These are phyloP conservation scores for Hypsibius dujardini DNA, from an alignment of 1,140 invertebrate genomes.

Conservation along the genomic window DNA sequence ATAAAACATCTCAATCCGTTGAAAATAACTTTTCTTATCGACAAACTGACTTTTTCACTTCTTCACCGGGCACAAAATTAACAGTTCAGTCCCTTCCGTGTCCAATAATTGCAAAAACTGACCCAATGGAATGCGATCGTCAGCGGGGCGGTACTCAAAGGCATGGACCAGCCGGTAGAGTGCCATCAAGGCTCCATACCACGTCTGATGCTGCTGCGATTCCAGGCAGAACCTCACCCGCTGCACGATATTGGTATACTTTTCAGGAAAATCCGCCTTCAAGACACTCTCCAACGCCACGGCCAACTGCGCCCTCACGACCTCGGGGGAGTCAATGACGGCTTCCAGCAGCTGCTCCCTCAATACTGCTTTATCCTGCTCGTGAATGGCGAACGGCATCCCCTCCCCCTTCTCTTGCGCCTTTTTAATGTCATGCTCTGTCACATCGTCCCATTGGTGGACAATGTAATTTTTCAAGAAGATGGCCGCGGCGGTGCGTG, in stretches of 20 bases:
- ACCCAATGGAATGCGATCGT: constrained; percentile 14
- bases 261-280: constrained; percentile 81
- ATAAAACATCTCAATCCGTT: too few relatives aligned
- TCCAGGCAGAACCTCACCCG: constrained; percentile 69
- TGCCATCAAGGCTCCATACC: constrained; percentile 76
- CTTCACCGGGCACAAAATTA: not conserved
- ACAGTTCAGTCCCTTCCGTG: not conserved
- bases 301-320: constrained; percentile 65
- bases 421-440: constrained; percentile 39
- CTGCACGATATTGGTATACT: constrained; percentile 87
- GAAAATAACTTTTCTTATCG: too few relatives aligned
- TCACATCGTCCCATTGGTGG: constrained; percentile 69
- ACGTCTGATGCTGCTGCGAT: constrained; percentile 50
- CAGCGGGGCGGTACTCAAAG: constrained; percentile 49
- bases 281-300: constrained; percentile 73
- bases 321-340: constrained; percentile 71
- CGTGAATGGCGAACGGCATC: constrained; percentile 69
- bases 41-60: constrained; percentile 20
- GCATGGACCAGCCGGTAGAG: constrained; percentile 88
- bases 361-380: constrained; percentile 83
- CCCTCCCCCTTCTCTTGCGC: constrained; percentile 39
- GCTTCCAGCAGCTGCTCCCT: constrained; percentile 83
- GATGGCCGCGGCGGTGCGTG: constrained; percentile 82
- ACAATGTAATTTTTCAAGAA: constrained; percentile 89
- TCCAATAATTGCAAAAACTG: constrained; percentile 10